These are phyloP conservation scores for Leptinotarsa peninsularis DNA, from an alignment of 2,888 invertebrate genomes.

Conservation along the genomic window DNA sequence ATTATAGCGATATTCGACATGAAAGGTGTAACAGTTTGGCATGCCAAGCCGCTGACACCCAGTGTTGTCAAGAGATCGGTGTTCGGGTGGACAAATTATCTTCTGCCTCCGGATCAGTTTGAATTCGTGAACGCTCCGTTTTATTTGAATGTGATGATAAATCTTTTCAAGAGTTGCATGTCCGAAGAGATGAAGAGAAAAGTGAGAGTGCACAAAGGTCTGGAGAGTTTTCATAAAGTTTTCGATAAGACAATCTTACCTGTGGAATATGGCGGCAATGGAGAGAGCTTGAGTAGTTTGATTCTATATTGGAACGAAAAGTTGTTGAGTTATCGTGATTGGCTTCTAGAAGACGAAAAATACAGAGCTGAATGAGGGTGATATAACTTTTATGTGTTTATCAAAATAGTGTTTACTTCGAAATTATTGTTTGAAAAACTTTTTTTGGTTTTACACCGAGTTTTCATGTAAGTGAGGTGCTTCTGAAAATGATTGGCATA, in stretches of 20 bases:
- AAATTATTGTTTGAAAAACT: too few relatives aligned
- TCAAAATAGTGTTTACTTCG: too few relatives aligned
- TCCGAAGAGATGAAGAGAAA: constrained; percentile 70
- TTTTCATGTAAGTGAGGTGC: too few relatives aligned
- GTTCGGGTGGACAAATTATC: constrained; percentile 78
- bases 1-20: constrained; percentile 74
- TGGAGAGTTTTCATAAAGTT: constrained; percentile 65
- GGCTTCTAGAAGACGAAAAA: constrained; percentile 68
- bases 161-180: constrained; percentile 75
- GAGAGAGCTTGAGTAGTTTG: constrained; percentile 62
- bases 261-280: constrained; percentile 71
- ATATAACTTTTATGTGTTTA: too few relatives aligned
- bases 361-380: constrained; percentile 58
- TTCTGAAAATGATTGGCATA: too few relatives aligned
- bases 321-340: constrained; percentile 64
- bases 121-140: constrained; percentile 74
- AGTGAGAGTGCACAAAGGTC: constrained; percentile 69
- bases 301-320: constrained; percentile 67
- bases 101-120: constrained; percentile 74
- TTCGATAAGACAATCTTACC: constrained; percentile 70
- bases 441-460: too few relatives aligned
- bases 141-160: constrained; percentile 77
- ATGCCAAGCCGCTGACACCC: constrained; percentile 69
- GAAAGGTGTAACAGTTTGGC: constrained; percentile 68
- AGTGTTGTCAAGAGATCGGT: constrained; percentile 72